Base-by-base conservation (phyloP, 2,113 vertebrate genomes). In the Euleptes europaea region DNA sequence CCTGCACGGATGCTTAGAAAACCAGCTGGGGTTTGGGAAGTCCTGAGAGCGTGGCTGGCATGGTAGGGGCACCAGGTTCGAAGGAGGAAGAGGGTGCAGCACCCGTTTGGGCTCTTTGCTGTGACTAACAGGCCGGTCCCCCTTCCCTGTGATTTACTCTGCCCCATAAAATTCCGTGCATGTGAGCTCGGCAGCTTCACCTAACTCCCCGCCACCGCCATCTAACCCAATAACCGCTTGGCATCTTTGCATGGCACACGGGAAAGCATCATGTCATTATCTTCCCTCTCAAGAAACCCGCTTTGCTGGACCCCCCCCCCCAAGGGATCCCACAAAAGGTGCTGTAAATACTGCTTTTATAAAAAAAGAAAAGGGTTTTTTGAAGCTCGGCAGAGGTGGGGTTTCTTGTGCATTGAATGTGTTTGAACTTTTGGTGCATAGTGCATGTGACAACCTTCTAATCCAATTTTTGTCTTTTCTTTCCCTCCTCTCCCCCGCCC, bases 381-480 rank as follows among this genome's bases (percentile, higher is more conserved):
- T 63, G 60, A 47, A 47, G 40, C 49, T 44, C 70, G n/a, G 40
- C 75, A 78, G 63, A 44, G 33, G n/a, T 85, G 42, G 81, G 42
- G 80, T 73, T 73, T 72, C 77, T 85, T 80, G 69, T 63, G 69
- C 9, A 49, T 54, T 33, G 35, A 63, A 85, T 85, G 57, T 87
- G 80, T 86, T 82, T 78, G 66, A 87, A 94, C 93, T 94, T 93
- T 92, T 94, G 93, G 92, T 95, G 94, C 96, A 95, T 96, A 96
- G 97, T 97, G 97, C 97, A 97, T 97, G 96, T 97, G 96, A 97
- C 82, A 90, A 91, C 95, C 96, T 94, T 92, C 97, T 98, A 98
- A 98, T 98, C 95, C 90, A 86, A 91, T 91, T 94, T 95, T 94
- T 94, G 92, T 95, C 92, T 94, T 91, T 94, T 93, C 90, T 88